These are phyloP conservation scores for Megastigmus dorsalis DNA, from an alignment of 2,888 invertebrate genomes.

Conservation along the genomic window DNA sequence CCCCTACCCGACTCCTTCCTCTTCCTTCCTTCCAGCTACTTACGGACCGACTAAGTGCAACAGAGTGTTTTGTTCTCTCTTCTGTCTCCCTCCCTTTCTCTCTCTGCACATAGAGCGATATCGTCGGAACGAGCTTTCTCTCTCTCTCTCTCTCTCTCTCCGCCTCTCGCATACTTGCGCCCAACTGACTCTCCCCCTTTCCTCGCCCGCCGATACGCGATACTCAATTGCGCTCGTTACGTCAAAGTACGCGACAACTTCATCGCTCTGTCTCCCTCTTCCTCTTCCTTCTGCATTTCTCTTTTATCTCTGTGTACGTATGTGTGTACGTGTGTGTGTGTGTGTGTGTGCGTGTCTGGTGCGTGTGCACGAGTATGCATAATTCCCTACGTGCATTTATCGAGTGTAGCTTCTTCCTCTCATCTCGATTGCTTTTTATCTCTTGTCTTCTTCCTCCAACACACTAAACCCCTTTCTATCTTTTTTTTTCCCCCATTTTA, in stretches of 20 bases:
- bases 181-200: conserved; percentile 32
- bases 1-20: neutral
- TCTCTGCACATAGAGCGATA: neutral
- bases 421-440: conserved; percentile 21
- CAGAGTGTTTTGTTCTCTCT: conserved; percentile 42
- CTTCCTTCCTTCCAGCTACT: conserved; percentile 37
- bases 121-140: neutral
- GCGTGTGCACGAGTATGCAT: neutral
- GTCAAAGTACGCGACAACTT: conserved; percentile 54
- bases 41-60: conserved; percentile 1
- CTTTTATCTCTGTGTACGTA: conserved; percentile 9
- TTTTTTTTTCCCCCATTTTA: neutral
- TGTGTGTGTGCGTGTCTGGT: neutral
- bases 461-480: neutral
- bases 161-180: conserved; percentile 13
- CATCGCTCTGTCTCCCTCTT: conserved; percentile 24
- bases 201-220: no score
- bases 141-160: conserved; percentile 25
- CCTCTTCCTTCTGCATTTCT: neutral
- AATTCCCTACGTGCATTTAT: conserved; percentile 12
- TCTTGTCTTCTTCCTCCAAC: neutral
- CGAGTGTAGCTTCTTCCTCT: conserved; percentile 27
- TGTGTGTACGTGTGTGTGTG: neutral
- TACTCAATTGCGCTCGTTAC: conserved; percentile 54
- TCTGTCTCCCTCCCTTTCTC: neutral